Conservation (phyloP, 2,888 invertebrate species). For the Dicroscelio sp. region DNA sequence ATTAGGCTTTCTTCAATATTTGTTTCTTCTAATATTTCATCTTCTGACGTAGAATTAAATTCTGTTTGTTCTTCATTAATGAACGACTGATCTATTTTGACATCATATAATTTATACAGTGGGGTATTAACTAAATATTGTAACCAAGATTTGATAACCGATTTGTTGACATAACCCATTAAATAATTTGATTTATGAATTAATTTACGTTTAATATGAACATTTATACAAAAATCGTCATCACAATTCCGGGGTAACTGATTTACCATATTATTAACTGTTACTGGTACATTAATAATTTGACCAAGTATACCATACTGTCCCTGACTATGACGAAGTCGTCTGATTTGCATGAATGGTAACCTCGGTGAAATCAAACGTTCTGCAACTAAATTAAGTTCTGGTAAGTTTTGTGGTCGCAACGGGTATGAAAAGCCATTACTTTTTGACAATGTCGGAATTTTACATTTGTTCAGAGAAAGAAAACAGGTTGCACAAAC, state of each 20-base stretch:
- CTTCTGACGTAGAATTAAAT: background rate
- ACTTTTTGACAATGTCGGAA: conserved; percentile 42
- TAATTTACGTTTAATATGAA: conserved; percentile 82
- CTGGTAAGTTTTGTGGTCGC: conserved; percentile 43
- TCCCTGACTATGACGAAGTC: conserved; percentile 79
- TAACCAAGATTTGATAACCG: conserved; percentile 83
- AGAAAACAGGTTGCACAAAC: conserved; percentile 38
- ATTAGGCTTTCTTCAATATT: conserved; percentile 70
- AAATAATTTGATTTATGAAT: conserved; percentile 85
- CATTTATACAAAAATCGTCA: conserved; percentile 86
- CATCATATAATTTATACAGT: conserved; percentile 66
- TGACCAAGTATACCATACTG: conserved; percentile 57
- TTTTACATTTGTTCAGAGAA: conserved; percentile 23
- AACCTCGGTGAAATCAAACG: conserved; percentile 60
- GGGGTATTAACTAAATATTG: conserved; percentile 78
- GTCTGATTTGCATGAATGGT: conserved; percentile 44
- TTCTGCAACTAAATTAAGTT: conserved; percentile 52
- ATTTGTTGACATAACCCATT: conserved; percentile 82
- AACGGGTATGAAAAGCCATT: conserved; percentile 64
- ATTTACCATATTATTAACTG: conserved; percentile 58
- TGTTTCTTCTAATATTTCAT: background rate
- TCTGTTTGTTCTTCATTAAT: conserved; percentile 11
- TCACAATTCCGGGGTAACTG: conserved; percentile 62
- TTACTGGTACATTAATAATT: conserved; percentile 65
- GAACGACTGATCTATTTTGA: too few species aligned